Base-by-base conservation (phyloP, 2,797 vertebrate genomes). In the Fundulus diaphanus region DNA sequence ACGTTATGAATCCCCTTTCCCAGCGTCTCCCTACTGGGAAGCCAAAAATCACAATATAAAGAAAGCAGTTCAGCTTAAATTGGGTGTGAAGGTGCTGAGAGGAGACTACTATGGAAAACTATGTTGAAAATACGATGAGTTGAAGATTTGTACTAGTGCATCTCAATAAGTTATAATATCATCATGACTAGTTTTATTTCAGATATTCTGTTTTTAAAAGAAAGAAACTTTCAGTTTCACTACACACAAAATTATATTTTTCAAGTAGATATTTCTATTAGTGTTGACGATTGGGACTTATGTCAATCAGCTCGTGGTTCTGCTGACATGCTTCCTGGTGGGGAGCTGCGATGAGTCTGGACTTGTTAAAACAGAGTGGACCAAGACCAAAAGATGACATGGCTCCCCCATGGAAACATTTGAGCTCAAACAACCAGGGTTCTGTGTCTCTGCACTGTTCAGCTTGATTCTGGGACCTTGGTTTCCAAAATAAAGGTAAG, bases 21-120 rank as follows among this genome's bases (percentile, higher is more conserved):
- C 74, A 70, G 81, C 84, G 84, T 29, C 70, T 79, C 83, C 68
- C 74, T 51, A 82, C 82, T 76, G 70, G 83, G 70, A 87, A 85
- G 84, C 81, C 84, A 74, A 80, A 61, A 79, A 79, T 48, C 77
- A 80, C 73, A 79, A 87, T 35, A 6, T 78, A 74, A 79, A 84
- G 74, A 82, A 78, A 85, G 74, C 51, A 46, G 76, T 80, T 81
- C 80, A 87, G 84, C 49, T 86, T 84, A 70, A 90, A 76, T 89
- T 85, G 73, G 88, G 90, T 91, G 91, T 35, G 85, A 91, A 92
- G 86, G 92, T 92, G 93, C 92, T 90, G 91, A 93, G 90, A 84
- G 89, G 82, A 86, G 80, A 90, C 89, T 83, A 86, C 76, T 79
- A 77, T 80, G 87, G 82, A 89, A 89, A 83, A 85, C 80, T 79